These are phyloP conservation scores for Colostygia pectinataria DNA, from an alignment of 2,888 invertebrate genomes.

Conservation along the genomic window DNA sequence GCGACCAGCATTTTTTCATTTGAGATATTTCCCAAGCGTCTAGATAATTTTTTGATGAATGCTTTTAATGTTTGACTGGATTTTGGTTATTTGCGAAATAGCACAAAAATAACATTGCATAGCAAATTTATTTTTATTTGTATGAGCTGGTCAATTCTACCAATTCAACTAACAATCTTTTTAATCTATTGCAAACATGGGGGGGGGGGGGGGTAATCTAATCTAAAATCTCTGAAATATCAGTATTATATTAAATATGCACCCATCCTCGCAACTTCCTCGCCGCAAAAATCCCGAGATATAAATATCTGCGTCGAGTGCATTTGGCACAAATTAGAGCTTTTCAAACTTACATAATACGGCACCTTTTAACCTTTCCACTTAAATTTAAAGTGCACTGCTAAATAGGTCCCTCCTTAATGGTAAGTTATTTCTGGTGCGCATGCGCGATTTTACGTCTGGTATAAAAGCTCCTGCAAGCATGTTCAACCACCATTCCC, in stretches of 20 bases:
- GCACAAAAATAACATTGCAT: too few relatives aligned
- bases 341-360: constrained; percentile 21
- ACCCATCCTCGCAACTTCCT: neutral
- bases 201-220: too few relatives aligned
- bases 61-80: too few relatives aligned
- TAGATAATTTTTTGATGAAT: too few relatives aligned
- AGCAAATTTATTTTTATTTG: too few relatives aligned
- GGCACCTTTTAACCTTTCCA: constrained; percentile 33
- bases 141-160: too few relatives aligned
- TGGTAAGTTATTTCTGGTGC: constrained; percentile 27
- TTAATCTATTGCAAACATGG: too few relatives aligned
- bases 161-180: too few relatives aligned
- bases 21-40: too few relatives aligned
- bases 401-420: constrained; percentile 49
- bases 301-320: constrained; percentile 14
- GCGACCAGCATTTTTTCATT: constrained; percentile 4
- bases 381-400: constrained; percentile 57
- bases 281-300: neutral
- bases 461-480: constrained; percentile 60
- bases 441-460: constrained; percentile 54
- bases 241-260: neutral
- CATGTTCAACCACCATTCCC: constrained; percentile 56
- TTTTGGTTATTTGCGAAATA: too few relatives aligned
- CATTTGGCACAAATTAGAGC: constrained; percentile 28
- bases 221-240: too few relatives aligned